These are phyloP conservation scores for Danio kyathit DNA, from an alignment of 2,797 vertebrate species.

Conservation along the genomic window DNA sequence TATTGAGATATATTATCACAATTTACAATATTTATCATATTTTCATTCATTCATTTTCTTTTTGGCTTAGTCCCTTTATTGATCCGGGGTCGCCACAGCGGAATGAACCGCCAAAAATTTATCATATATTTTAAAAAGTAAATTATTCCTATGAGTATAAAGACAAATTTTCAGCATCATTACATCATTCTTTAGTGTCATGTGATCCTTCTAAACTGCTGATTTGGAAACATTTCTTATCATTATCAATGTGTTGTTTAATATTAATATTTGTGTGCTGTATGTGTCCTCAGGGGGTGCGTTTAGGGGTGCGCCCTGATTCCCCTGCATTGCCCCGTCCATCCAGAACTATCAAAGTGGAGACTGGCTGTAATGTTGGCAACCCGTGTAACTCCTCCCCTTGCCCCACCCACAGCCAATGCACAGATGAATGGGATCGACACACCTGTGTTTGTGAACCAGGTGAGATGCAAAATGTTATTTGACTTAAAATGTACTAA, in stretches of 20 bases:
- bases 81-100: too few relatives aligned
- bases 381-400: conserved; percentile 88
- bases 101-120: too few relatives aligned
- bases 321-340: conserved; percentile 86
- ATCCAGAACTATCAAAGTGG: conserved; percentile 85
- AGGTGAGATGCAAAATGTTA: conserved; percentile 76
- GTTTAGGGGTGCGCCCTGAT: conserved; percentile 85
- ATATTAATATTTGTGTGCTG: conserved; percentile 17
- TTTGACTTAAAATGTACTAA: background rate
- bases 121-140: too few relatives aligned
- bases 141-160: too few relatives aligned
- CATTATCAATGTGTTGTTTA: background rate
- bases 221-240: background rate
- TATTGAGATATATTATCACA: too few relatives aligned
- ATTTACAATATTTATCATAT: too few relatives aligned
- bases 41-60: too few relatives aligned
- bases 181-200: too few relatives aligned
- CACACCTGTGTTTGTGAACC: conserved; percentile 89
- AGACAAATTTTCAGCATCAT: too few relatives aligned
- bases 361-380: conserved; percentile 87
- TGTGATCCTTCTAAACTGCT: too few relatives aligned
- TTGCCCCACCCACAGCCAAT: conserved; percentile 88
- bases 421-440: conserved; percentile 91
- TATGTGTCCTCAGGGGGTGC: conserved; percentile 84
- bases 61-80: too few relatives aligned